Evolutionary conservation across 2,113 vertebrate genomes (phyloP), one percentile per base, ranked within the genome.

Genomic region (Motacilla tschutschensis): DNA sequence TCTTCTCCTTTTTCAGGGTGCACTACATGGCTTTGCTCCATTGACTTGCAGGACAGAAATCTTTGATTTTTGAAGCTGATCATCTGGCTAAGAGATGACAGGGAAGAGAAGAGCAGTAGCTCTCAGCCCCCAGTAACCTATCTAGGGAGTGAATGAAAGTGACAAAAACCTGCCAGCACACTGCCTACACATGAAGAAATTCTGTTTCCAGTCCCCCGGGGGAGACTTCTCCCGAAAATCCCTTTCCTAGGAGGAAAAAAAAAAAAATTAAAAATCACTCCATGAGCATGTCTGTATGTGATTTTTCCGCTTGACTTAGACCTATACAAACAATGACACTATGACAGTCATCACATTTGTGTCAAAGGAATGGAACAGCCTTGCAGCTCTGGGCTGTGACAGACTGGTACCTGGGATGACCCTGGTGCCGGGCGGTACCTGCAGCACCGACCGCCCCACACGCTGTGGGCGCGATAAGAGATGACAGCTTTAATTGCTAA

Each of bases 181-280:
- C 87, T 93, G 83, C 91, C 94, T 91, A 92, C 91, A 85, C 65
- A 46, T 54, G 73, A 80, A 89, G 70, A 85, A 93, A 91, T 89
- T 92, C 79, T 87, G 79, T 87, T 93, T 91, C 80, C 70, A 92
- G 83, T 89, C 51, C 47, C 73, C 48, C 0, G 3, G 59, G 63
- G 69, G n/a, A 93, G 64, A 88, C 15, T 88, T 91, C 83, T 89
- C 88, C 92, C 94, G 73, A 95, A 94, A 93, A 93, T 89, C 65
- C 87, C 57, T 95, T 94, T 90, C 22, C 33, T 44, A 22, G 2
- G 31, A 31, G 22, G 4, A 46, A 46, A 19, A 62, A 62, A 58
- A 70, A 25, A 29, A n/a, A 20, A 21, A 44, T 8, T 8, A 18
- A 41, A 80, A 43, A 46, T 79, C 66, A 31, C 9, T 66, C 33